Percentiles rank a stretch among this genome's conserved stretches.
phyloP scores from a whole-genome alignment of 2,797 vertebrate species.

The Hylomyscus alleni region DNA sequence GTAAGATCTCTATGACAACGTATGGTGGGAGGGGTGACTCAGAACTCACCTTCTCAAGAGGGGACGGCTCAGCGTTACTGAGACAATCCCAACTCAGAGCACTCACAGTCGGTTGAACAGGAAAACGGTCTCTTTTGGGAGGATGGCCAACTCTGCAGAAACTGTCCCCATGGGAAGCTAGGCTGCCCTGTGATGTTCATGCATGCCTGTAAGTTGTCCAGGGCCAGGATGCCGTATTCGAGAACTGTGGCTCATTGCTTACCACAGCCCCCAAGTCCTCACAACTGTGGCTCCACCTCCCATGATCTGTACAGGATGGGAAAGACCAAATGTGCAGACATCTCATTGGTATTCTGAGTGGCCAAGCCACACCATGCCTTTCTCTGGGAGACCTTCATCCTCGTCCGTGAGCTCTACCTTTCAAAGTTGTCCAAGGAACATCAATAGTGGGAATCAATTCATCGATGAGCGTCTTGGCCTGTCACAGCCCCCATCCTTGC shows the following conservation, averaged over 20 bases:
- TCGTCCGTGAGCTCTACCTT: slow-evolving; percentile 45
- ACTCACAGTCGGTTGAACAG: not conserved
- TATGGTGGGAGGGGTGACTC: not conserved
- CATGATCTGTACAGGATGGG: not conserved
- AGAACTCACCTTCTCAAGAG: not conserved
- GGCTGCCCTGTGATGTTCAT: not conserved
- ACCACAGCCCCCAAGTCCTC: not conserved
- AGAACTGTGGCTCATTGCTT: not conserved
- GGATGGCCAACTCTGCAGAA: slow-evolving; percentile 14
- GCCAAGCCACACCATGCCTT: not conserved
- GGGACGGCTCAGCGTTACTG: not conserved
- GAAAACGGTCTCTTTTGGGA: not conserved
- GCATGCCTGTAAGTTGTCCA: not conserved
- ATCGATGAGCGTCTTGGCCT: slow-evolving; percentile 69
- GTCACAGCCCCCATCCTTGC: not conserved
- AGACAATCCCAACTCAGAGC: not conserved
- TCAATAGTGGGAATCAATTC: slow-evolving; percentile 78
- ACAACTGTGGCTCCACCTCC: not conserved
- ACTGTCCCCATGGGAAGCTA: not conserved
- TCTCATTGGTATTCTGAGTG: slow-evolving; percentile 68
- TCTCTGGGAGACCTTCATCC: slow-evolving; percentile 24
- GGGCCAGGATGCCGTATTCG: not conserved
- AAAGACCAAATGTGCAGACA: not conserved
- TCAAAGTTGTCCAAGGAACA: slow-evolving; percentile 57
- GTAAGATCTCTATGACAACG: not conserved